phyloP scores from a whole-genome alignment of 2,113 vertebrate genomes.

The Setophaga kirtlandii region DNA sequence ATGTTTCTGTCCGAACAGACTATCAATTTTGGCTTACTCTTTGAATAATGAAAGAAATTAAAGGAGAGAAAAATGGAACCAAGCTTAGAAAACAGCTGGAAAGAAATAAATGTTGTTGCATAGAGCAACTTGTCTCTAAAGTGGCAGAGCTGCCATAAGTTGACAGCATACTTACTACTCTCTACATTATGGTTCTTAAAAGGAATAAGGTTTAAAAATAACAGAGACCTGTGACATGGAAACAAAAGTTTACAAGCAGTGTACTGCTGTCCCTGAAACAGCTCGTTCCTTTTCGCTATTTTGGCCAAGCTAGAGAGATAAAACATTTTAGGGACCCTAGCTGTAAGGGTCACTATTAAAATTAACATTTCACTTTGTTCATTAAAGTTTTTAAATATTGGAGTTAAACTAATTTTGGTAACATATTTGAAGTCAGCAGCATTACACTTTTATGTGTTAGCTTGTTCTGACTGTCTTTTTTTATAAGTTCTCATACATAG shows the following conservation, averaged over 20 bases:
- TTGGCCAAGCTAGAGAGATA: not conserved
- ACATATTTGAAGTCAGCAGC: not conserved
- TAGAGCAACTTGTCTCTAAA: not conserved
- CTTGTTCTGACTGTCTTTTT: not conserved
- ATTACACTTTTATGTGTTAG: rapidly evolving
- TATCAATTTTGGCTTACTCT: not conserved
- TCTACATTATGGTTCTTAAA: not conserved
- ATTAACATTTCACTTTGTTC: not conserved
- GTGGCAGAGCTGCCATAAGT: not conserved
- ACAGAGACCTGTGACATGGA: not conserved
- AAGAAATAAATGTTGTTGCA: not conserved
- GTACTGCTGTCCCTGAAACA: not conserved
- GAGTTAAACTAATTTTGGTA: not conserved
- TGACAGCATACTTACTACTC: not conserved
- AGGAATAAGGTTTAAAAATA: not conserved
- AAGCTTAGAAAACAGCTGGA: not conserved
- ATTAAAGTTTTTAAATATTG: not conserved
- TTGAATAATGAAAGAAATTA: not conserved
- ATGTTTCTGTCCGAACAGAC: not conserved
- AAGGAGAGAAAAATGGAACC: not conserved
- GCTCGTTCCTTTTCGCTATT: not conserved
- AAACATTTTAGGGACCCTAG: not conserved
- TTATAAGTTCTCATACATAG: rapidly evolving
- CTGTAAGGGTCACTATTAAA: not conserved
- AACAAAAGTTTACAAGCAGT: not conserved